Evolutionary conservation across 2,888 invertebrate species (phyloP), one percentile per base, ranked within the genome.

Genomic region (Athalia circularis): DNA sequence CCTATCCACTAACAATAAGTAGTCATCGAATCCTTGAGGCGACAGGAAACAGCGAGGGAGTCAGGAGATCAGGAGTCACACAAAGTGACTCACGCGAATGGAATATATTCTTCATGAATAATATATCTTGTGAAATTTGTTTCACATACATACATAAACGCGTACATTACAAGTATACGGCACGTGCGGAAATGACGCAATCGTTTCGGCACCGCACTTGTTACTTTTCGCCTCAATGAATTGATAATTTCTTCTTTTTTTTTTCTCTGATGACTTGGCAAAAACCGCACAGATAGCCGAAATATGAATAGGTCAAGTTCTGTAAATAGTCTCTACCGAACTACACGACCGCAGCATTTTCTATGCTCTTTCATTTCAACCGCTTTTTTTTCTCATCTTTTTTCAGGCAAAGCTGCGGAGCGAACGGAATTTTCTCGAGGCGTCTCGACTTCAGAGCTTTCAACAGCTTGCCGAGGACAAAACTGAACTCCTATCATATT

Each of bases 401-500:
- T 93, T 87, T n/a, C 85, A 97, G 97, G 89, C 94, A 96, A 88
- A 96, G 95, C 84, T 96, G 96, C 87, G 96, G 96, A 83, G 96
- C 96, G 82, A 97, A 96, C 90, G 97, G 97, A 79, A 97, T 99
- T 86, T 99, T 99, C 92, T 95, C 96, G 64, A 94, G 97, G 87
- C 95, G 99, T 84, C 93, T 95, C 90, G 98, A 98, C 92, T 97
- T 98, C 93, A 96, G 97, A 87, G 96, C 97, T 77, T 97, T 98
- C 94, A 97, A 97, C 91, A 94, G 95, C 85, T 94, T 99, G 88
- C 99, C 99, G 84, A 95, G 95, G 91, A 96, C 97, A 91, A 98
- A 98, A 93, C 95, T 98, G 90, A 99, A 99, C 93, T 98, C 98
- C 88, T 99, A 98, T 93, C 98, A 99, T 93, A 98, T 99, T 91